These are phyloP conservation scores for Pseudococcus viburni DNA, from an alignment of 2,888 invertebrate species.

Conservation along the genomic window DNA sequence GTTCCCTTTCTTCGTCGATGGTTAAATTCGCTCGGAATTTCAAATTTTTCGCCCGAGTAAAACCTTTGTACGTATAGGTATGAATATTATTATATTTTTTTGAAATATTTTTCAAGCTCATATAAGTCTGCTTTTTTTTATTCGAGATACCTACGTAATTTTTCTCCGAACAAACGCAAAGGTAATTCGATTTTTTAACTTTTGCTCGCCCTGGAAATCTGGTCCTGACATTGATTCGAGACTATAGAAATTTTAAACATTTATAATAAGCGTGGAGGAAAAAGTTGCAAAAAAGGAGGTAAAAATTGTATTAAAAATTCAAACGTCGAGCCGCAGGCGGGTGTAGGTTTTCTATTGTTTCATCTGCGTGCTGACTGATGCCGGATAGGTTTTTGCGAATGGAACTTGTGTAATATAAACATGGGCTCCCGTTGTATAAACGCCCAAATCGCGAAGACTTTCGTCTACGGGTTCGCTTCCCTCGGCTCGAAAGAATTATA, in stretches of 20 bases:
- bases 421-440: background rate
- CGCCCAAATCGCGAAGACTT: background rate
- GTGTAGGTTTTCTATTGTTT: background rate
- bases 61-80: background rate
- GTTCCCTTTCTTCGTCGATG: background rate
- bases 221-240: conserved; percentile 23
- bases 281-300: background rate
- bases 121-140: background rate
- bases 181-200: background rate
- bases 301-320: conserved; percentile 4
- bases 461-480: background rate
- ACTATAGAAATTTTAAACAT: background rate
- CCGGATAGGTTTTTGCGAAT: background rate
- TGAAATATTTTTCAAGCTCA: background rate
- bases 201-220: background rate
- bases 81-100: background rate
- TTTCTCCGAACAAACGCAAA: background rate
- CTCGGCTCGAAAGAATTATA: background rate
- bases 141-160: background rate
- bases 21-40: background rate
- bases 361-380: background rate
- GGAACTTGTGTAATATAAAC: background rate
- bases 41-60: background rate
- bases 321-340: background rate
- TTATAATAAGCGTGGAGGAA: background rate